Conservation (phyloP, 2,888 invertebrate species). For the Silvanus unidentatus region DNA sequence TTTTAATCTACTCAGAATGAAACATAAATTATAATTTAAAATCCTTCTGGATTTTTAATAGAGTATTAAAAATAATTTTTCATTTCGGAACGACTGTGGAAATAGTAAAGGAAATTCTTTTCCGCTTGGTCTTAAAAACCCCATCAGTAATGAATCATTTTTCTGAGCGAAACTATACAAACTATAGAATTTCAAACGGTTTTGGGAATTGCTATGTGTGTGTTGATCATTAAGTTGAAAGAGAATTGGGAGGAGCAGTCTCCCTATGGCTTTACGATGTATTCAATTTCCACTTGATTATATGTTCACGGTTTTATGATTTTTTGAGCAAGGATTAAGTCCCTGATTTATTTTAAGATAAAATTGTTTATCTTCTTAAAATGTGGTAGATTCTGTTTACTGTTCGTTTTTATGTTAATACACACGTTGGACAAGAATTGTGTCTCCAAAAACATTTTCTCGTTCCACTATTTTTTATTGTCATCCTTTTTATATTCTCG, state of each 20-base stretch:
- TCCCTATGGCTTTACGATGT: constrained; percentile 34
- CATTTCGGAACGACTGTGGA: no score
- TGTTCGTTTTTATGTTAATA: no score
- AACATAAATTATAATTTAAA: no score
- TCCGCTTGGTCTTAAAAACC: no score
- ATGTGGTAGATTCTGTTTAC: constrained; percentile 17
- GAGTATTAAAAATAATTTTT: no score
- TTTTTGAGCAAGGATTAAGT: constrained; percentile 24
- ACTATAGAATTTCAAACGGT: constrained; percentile 27
- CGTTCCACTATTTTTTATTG: no score
- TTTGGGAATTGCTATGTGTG: constrained; percentile 28
- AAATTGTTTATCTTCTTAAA: constrained; percentile 13
- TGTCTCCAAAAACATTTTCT: no score
- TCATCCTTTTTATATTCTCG: no score
- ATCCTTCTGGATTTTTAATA: no score
- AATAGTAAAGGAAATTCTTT: no score
- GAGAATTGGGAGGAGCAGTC: constrained; percentile 30
- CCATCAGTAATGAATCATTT: not conserved
- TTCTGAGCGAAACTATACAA: constrained; percentile 21
- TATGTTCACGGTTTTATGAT: constrained; percentile 37
- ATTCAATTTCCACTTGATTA: constrained; percentile 38
- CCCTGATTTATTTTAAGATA: not conserved
- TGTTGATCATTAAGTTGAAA: constrained; percentile 31
- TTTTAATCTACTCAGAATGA: no score
- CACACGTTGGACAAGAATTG: no score